Percentiles rank a stretch among this genome's conserved stretches.
These are phyloP conservation scores for Chaunax sp. DNA, from an alignment of 2,797 vertebrate species.

Conservation along the genomic window DNA sequence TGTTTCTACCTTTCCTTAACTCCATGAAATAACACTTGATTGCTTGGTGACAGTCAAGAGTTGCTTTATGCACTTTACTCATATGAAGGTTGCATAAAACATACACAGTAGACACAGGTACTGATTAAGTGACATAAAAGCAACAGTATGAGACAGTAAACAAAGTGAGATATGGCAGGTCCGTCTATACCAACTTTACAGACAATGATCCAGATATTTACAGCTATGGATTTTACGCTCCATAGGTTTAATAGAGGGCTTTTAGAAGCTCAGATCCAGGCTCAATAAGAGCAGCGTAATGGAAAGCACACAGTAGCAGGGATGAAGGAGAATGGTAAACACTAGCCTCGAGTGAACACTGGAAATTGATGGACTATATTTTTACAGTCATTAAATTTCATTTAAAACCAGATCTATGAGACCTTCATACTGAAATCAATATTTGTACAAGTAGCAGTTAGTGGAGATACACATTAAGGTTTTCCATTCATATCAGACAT, in stretches of 20 bases:
- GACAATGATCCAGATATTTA: slow-evolving; percentile 44
- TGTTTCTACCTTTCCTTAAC: background rate
- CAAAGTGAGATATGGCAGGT: slow-evolving; percentile 31
- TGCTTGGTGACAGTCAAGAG: slow-evolving; percentile 58
- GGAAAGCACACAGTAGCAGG: slow-evolving; percentile 48
- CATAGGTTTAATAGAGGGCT: slow-evolving; percentile 53
- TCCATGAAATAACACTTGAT: slow-evolving; percentile 39
- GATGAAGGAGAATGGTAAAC: slow-evolving; percentile 53
- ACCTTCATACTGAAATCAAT: slow-evolving; percentile 47
- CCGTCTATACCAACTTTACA: slow-evolving; percentile 39
- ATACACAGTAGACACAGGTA: slow-evolving; percentile 39
- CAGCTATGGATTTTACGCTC: slow-evolving; percentile 56
- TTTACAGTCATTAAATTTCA: slow-evolving; percentile 50
- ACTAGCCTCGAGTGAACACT: slow-evolving; percentile 46
- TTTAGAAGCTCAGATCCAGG: slow-evolving; percentile 59
- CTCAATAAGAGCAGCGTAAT: slow-evolving; percentile 61
- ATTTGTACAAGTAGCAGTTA: slow-evolving; percentile 40
- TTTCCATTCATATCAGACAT: slow-evolving; percentile 33
- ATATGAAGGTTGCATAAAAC: slow-evolving; percentile 55
- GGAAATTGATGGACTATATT: slow-evolving; percentile 39
- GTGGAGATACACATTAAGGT: slow-evolving; percentile 23
- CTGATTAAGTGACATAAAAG: slow-evolving; percentile 60
- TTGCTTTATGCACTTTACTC: slow-evolving; percentile 56
- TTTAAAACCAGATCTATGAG: slow-evolving; percentile 43
- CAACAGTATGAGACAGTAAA: slow-evolving; percentile 56